Evolutionary conservation across 1,140 invertebrate genomes (phyloP), one percentile per base, ranked within the genome.

Genomic region (Drosophila auraria): DNA sequence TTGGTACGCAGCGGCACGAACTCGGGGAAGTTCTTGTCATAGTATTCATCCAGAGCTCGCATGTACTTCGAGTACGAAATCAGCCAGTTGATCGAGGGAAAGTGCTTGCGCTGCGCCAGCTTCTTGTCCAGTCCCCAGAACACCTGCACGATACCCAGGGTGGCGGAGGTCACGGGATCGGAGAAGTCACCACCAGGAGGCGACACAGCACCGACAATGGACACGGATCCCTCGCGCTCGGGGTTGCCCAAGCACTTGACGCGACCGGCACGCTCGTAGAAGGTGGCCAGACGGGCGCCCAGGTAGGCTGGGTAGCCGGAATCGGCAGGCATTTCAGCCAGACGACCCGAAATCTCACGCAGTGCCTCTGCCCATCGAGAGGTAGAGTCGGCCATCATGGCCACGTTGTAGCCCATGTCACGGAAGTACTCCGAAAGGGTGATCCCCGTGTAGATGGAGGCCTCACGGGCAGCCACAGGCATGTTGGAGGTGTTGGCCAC

Each of bases 341-440:
- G 95, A 95, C 99, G 98, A 94, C 99, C 99, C 1, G 99, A 99
- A 94, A 99, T 99, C 96, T 99, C 99, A 96, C 99, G 96, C 92
- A 99, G 95, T 78, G 99, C 99, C 94, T 99, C 99, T 51, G 99
- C 99, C 99, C 99, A 99, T 95, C 99, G 98, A 17, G 99, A 99
- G 5, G 99, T 99, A 5, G 99, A 99, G 94, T 99, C 99, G 78
- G 99, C 99, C 99, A 99, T 99, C 99, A 99, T 99, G 56, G 99
- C 98, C 42, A 99, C 99, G 93, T 99, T 99, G 95, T 99, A 99
- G 93, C 99, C 99, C 99, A 99, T 99, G 93, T 99, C 98, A 91
- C 97, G 95, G 95, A 99, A 99, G 93, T 99, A 99, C 94, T 99
- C 99, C n/a, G 98, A 99, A 2, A 99, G 93, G 0, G 99, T 99